Percentiles rank a stretch among this genome's conserved stretches.
Conservation (phyloP, 2,113 vertebrate species). For the Nannobrachium achirus region DNA sequence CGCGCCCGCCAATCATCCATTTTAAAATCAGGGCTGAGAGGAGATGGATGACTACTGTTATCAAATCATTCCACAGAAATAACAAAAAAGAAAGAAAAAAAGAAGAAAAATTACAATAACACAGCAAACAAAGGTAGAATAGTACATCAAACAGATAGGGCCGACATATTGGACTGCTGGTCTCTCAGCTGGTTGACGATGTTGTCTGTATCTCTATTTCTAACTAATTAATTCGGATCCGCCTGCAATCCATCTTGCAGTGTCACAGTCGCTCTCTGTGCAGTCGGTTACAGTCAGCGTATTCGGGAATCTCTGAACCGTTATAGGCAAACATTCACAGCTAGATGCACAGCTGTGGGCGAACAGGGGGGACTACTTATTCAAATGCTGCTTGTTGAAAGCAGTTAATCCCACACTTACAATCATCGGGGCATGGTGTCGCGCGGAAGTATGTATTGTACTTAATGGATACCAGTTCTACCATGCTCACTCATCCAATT, state of each 20-base stretch:
- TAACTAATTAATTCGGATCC: conserved; percentile 31
- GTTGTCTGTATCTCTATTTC: conserved; percentile 22
- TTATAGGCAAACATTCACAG: not conserved
- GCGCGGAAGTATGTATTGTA: conserved; percentile 35
- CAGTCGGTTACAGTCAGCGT: conserved; percentile 20
- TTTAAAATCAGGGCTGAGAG: conserved; percentile 45
- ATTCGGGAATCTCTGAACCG: conserved; percentile 14
- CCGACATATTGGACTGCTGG: conserved; percentile 14
- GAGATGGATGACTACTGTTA: conserved; percentile 37
- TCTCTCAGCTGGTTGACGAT: conserved; percentile 17
- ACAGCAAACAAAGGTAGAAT: conserved; percentile 11
- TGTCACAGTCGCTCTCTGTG: conserved; percentile 3
- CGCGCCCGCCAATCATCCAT: conserved; percentile 44
- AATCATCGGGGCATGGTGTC: conserved; percentile 43
- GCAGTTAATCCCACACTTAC: conserved; percentile 35
- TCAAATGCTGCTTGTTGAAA: conserved; percentile 21
- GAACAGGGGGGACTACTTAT: conserved; percentile 11
- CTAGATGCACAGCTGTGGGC: conserved; percentile 8
- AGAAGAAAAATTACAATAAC: not conserved
- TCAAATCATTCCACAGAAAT: conserved; percentile 39
- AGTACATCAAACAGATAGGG: conserved; percentile 20
- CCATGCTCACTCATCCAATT: conserved; percentile 33
- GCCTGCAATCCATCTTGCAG: not conserved
- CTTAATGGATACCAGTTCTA: conserved; percentile 43
- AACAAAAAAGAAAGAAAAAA: not conserved